Evolutionary conservation across 1,140 invertebrate genomes (phyloP).

Genomic region (Leptopilina clavipes): DNA sequence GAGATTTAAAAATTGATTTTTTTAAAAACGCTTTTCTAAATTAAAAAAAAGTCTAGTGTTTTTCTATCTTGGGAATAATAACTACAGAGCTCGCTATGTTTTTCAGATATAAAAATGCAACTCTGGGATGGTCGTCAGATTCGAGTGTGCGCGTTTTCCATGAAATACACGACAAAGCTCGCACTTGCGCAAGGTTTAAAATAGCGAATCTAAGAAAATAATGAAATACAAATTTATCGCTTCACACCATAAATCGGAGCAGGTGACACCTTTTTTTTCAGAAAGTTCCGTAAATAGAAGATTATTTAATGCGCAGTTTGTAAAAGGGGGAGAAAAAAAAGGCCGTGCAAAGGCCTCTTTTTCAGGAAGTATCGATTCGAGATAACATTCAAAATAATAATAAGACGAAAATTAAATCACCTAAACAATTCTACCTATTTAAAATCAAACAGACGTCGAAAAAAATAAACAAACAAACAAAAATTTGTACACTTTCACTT

Average conservation of each 20-base stretch:
- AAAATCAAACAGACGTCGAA: too few species aligned
- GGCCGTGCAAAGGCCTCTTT: background rate
- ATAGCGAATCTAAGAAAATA: background rate
- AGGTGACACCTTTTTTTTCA: background rate
- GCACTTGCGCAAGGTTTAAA: constrained; percentile 26
- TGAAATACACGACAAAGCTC: background rate
- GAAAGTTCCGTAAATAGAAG: background rate
- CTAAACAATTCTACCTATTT: too few species aligned
- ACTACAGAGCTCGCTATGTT: constrained; percentile 27
- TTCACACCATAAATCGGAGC: constrained; percentile 6
- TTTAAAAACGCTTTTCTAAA: background rate
- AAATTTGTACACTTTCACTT: too few species aligned
- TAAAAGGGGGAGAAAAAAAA: background rate
- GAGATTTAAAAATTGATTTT: background rate
- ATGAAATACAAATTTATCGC: constrained; percentile 20
- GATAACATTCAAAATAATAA: too few species aligned
- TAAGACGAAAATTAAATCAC: too few species aligned
- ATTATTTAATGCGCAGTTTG: background rate
- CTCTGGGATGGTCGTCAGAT: constrained; percentile 4
- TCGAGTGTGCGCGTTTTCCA: constrained; percentile 17
- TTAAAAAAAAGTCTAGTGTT: background rate
- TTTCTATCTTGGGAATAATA: constrained; percentile 20
- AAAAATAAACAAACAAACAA: too few species aligned
- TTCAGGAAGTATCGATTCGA: too few species aligned
- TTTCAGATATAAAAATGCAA: constrained; percentile 9